Evolutionary conservation across 2,113 vertebrate species (phyloP), one percentile per base, ranked within the genome.

Genomic region (Turnix velox): DNA sequence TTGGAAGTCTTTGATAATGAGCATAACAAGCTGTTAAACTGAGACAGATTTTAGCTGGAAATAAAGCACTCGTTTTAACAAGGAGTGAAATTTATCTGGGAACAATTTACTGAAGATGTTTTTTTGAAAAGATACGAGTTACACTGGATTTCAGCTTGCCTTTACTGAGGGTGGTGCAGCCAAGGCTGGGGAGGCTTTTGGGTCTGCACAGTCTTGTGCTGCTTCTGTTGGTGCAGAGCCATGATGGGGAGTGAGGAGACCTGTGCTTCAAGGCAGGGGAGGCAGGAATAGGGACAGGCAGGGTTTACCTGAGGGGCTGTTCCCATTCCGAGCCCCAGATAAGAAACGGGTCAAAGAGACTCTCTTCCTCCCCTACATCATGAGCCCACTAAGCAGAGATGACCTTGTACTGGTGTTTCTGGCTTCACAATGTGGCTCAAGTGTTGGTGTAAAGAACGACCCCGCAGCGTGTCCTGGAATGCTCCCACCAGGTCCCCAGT

Each of bases 141-240:
- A n/a, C 8, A 23, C 55, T 43, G 3, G 24, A 7, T n/a, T 69
- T 35, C 46, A 35, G 33, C 37, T 35, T 20, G 8, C 7, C 59
- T 39, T n/a, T 25, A 4, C n/a, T 39, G 76, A 23, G 39, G 59
- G 49, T 4, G 22, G 4, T 31, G 55, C 2, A 18, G 8, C 48
- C 30, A 17, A 31, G 1, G 3, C 18, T 13, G 78, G 15, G 6
- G 4, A 24, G 12, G n/a, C 18, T 37, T 14, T 0, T 6, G 65
- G 49, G 35, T 25, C 18, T 0, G 1, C 3, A 1, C 2, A 10
- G 15, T 2, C 27, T 0, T 2, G 10, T n/a, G 23, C 62, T 76
- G 51, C 14, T 52, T 8, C 51, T 33, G 43, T 33, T 4, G 31
- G 40, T 12, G 19, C 51, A 12, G 79, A 30, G 52, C 33, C 2